Base-by-base conservation (phyloP, 1,140 invertebrate genomes). In the Pseudomyrmex sp. region DNA sequence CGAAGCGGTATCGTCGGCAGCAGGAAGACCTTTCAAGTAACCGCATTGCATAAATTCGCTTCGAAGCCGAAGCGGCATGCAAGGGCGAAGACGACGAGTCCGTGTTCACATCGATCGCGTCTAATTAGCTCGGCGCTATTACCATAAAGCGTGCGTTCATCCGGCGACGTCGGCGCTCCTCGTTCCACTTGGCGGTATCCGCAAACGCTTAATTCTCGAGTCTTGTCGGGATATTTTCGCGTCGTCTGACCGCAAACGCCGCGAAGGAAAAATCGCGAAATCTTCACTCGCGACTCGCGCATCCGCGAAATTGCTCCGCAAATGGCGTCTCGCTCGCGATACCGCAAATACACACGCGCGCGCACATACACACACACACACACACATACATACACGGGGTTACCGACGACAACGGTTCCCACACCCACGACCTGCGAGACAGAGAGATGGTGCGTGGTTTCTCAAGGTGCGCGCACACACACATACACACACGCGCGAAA, bases 381-480 rank as follows among this genome's bases (percentile, higher is more conserved):
- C 9, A 20, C 50, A 23, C 8, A 44, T 18, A 9, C 35, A 12
- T 46, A 12, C 26, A 10, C 35, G 52, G 23, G 12, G 23, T 15
- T 61, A 76, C 10, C n/a, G 35, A 50, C 58, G 77, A 84, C n/a
- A 65, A 44, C 48, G 18, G 59, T 90, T 90, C 88, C 84, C 89
- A 89, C 88, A 88, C 86, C 86, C 84, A 86, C 88, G 84, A 85
- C 46, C 50, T 23, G 23, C 26, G 68, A 70, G 68, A 70, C 68
- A 74, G 26, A 26, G 83, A 84, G 69, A 54, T 54, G 82, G 52
- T 62, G 54, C 35, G 58, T 52, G 35, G 35, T 83, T 69, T 72
- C 59, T 61, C 72, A 85, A 87, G 74, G 85, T 87, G 83, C 48
- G 48, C 73, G 20, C 3, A 46, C 58, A 20, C 13, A 35, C 10